Base-by-base conservation (phyloP, 2,797 vertebrate genomes). In the Cyclopterus lumpus region DNA sequence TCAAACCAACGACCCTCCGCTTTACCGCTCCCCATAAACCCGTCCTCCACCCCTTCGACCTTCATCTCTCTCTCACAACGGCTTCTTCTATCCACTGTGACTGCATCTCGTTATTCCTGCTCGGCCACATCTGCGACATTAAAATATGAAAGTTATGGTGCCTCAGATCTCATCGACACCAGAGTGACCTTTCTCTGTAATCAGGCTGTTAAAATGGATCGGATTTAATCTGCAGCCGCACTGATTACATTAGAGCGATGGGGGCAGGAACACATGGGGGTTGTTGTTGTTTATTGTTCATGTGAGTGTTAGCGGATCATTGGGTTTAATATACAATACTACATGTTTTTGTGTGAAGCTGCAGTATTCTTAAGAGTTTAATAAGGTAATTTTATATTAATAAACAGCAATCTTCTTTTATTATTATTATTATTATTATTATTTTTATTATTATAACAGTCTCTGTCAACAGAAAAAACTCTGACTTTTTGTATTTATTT, bases 161-260 rank as follows among this genome's bases (percentile, higher is more conserved):
- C 53, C 38, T 71, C 14, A 44, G 7, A 18, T 5, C 3, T n/a
- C 28, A 42, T 42, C n/a, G 6, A 7, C 32, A 34, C 38, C 38
- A 8, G 34, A 42, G 65, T 89, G 91, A 92, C 91, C 91, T 93
- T 93, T 34, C 51, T 51, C 38, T 82, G 61, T 88, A 74, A 93
- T 90, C 14, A 90, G 57, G 49, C 77, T 16, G 68, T 87, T 77
- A 61, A 80, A 81, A 77, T 85, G 75, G 54, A 62, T 1, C 57
- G 63, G n/a, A n/a, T 26, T 75, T 10, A 46, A 54, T 74, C 68
- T 77, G 16, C 69, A 22, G 57, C 57, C 20, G 59, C 78, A 12
- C 77, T 70, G 73, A 80, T 80, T 48, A 42, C 11, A 65, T 72
- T 8, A 49, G 8, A 44, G 71, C 1, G n/a, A 57, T n/a, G 68